phyloP scores from a whole-genome alignment of 2,797 vertebrate genomes.

The Chloroceryle amazona region DNA sequence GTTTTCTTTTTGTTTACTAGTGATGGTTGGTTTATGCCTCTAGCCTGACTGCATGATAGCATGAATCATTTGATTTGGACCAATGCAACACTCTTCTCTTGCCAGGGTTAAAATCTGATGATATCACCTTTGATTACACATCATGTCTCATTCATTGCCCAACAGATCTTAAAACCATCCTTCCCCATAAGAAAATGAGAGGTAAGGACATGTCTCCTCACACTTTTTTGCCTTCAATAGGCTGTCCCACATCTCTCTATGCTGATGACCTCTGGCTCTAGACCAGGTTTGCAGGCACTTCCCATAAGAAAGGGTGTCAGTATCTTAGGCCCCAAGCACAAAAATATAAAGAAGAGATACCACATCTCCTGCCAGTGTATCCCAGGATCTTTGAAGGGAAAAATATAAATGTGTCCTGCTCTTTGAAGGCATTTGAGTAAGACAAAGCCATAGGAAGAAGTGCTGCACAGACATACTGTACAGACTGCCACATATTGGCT shows the following conservation, averaged over 20 bases:
- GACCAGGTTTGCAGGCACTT: neutral
- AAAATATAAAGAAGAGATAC: neutral
- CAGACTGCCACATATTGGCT: neutral
- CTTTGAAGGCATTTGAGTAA: neutral
- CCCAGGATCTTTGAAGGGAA: neutral
- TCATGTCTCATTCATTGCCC: neutral
- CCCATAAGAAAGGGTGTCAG: neutral
- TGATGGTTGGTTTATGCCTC: neutral
- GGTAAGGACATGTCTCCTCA: neutral
- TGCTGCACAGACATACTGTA: neutral
- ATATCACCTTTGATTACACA: neutral
- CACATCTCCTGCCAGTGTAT: neutral
- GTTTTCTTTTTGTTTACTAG: neutral
- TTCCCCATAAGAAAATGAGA: neutral
- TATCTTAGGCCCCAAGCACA: neutral
- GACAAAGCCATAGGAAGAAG: neutral
- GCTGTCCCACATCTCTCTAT: neutral
- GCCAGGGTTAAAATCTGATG: neutral
- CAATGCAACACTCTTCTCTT: neutral
- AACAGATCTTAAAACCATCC: neutral
- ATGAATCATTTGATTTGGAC: neutral
- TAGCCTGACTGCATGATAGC: neutral
- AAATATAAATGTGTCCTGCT: neutral
- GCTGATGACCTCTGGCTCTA: neutral
- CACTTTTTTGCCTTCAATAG: neutral